Conservation (phyloP, 2,797 vertebrate species). For the Melanotaenia nigrans region DNA sequence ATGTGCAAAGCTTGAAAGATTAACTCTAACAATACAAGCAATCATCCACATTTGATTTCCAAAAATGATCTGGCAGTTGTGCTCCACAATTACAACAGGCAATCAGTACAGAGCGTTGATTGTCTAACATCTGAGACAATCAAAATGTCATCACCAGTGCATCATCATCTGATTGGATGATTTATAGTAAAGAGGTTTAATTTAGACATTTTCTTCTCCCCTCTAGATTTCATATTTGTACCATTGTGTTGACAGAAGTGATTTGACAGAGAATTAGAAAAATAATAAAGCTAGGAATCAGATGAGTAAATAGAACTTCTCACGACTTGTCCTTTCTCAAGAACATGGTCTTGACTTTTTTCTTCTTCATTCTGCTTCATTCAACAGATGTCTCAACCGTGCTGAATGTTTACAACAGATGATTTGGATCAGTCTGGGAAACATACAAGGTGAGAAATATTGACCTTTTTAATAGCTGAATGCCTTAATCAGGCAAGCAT, state of each 20-base stretch:
- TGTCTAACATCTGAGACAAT: conserved; percentile 35
- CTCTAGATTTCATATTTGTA: not conserved
- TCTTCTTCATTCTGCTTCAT: not conserved
- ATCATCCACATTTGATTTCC: conserved; percentile 44
- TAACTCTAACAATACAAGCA: conserved; percentile 41
- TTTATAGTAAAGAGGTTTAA: conserved; percentile 40
- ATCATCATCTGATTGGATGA: conserved; percentile 51
- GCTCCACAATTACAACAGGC: conserved; percentile 19
- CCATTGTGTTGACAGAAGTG: conserved; percentile 9
- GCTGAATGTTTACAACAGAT: conserved; percentile 33
- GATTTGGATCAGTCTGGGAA: conserved; percentile 13
- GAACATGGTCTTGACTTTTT: not conserved
- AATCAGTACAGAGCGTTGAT: conserved; percentile 51
- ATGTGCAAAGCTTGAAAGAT: not conserved
- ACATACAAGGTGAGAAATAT: conserved; percentile 45
- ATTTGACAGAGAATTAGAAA: accelerated
- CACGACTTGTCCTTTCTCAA: not conserved
- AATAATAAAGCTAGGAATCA: not conserved
- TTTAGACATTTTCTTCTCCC: not conserved
- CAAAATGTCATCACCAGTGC: conserved; percentile 10
- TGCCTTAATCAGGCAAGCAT: not conserved
- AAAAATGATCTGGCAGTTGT: conserved; percentile 26
- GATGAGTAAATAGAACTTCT: not conserved
- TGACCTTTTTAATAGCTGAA: not conserved
- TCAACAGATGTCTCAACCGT: conserved; percentile 59